Base-by-base conservation (phyloP, 2,113 vertebrate species). In the mouse (Mus musculus) region DNA sequence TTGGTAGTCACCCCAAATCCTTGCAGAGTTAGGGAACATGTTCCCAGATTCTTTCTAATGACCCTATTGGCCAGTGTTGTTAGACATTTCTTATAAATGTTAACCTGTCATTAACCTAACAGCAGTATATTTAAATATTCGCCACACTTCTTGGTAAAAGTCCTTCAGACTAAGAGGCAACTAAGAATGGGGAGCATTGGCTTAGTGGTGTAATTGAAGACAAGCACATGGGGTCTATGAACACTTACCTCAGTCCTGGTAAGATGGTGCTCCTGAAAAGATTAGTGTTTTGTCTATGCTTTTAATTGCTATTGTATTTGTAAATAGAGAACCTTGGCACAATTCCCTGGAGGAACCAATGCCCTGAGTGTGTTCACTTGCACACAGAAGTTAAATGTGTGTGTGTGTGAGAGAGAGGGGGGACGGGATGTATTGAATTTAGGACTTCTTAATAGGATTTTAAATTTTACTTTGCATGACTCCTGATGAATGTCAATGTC, bases 281-380 rank as follows among this genome's bases (percentile, higher is more conserved):
- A 86, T 56, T 26, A 59, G 81, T 87, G 71, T 77, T 49, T 19
- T 95, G 93, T 89, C 80, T 85, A 84, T 88, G 24, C 71, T 92
- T 84, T 92, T 87, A 54, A 80, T 93, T 3, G 5, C 46, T 61
- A 36, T 59, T 80, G 10, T 90, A n/a, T 95, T 96, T 97, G 56
- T 96, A 96, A 97, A 92, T 86, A 94, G 80, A 86, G 63, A 95
- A 87, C 87, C 76, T 93, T 2, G 4, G 76, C 59, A 85, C 78
- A 86, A 16, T 95, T 97, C 94, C 89, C 92, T 73, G 49, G 95
- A 91, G 89, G 77, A 96, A 91, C 67, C 49, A 49, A 69, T 89
- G 75, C 89, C 69, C 69, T 81, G 75, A 85, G 39, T 88, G 80
- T 88, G n/a, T 95, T 94, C 61, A 46, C 77, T 67, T 89, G 88